Conservation (phyloP, 1,140 invertebrate species). For the Doryteuthis pealeii region DNA sequence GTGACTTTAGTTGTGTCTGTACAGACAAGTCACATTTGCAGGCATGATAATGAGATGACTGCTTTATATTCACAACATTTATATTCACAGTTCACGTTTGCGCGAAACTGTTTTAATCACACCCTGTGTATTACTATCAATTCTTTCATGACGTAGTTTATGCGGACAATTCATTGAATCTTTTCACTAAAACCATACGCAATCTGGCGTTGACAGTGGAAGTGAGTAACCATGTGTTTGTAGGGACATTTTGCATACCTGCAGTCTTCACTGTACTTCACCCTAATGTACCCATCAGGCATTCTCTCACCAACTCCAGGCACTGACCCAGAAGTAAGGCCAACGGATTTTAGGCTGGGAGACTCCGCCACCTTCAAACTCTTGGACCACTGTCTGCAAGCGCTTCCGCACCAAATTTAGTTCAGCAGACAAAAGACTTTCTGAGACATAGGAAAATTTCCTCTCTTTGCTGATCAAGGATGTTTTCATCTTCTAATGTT, state of each 20-base stretch:
- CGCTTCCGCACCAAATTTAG: too few species aligned
- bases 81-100: slow-evolving; percentile 85
- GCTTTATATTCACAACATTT: slow-evolving; percentile 83
- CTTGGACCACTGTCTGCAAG: too few species aligned
- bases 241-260: slow-evolving; percentile 87
- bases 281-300: slow-evolving; percentile 88
- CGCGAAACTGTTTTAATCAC: slow-evolving; percentile 93
- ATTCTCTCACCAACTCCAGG: slow-evolving; percentile 70
- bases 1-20: slow-evolving; percentile 97
- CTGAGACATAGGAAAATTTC: too few species aligned
- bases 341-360: too few species aligned
- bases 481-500: too few species aligned
- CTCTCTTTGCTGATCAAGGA: too few species aligned
- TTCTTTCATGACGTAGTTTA: slow-evolving; percentile 87
- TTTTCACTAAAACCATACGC: slow-evolving; percentile 95
- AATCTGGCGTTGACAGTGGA: slow-evolving; percentile 93
- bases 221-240: slow-evolving; percentile 93
- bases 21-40: slow-evolving; percentile 94
- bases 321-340: too few species aligned
- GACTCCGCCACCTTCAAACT: too few species aligned
- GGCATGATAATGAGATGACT: slow-evolving; percentile 96
- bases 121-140: slow-evolving; percentile 92
- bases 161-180: slow-evolving; percentile 90
- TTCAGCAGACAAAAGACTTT: too few species aligned
- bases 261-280: slow-evolving; percentile 94